These are phyloP conservation scores for Cathartes aura DNA, from an alignment of 2,113 vertebrate genomes.

Conservation along the genomic window DNA sequence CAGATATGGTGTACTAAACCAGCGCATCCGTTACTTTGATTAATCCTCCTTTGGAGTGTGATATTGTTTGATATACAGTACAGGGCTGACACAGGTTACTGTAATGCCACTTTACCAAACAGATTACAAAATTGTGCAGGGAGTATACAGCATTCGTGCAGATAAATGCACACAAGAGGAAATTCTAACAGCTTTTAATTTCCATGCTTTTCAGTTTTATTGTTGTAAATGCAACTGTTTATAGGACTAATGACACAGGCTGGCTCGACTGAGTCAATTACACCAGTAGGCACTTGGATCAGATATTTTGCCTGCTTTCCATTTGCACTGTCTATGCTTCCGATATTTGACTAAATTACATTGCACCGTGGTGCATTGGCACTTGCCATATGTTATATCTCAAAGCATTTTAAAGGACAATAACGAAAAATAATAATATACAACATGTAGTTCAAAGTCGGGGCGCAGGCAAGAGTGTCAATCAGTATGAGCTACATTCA, in stretches of 20 bases:
- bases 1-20: conserved; percentile 3
- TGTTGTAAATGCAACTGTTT: conserved; percentile 84
- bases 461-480: conserved; percentile 56
- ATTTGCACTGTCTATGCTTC: conserved; percentile 66
- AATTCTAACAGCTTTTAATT: conserved; percentile 84
- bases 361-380: conserved; percentile 65
- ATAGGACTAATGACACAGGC: conserved; percentile 78
- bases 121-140: conserved; percentile 72
- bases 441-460: conserved; percentile 44
- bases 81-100: conserved; percentile 69
- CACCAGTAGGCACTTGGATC: conserved; percentile 78
- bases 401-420: conserved; percentile 73
- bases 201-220: conserved; percentile 85
- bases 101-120: conserved; percentile 72
- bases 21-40: conserved; percentile 29
- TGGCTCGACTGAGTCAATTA: conserved; percentile 80
- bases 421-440: conserved; percentile 70
- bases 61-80: conserved; percentile 69
- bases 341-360: conserved; percentile 82
- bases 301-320: conserved; percentile 73
- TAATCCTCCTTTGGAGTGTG: conserved; percentile 62
- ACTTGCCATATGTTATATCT: conserved; percentile 71
- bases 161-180: conserved; percentile 82
- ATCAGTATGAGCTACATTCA: conserved; percentile 59
- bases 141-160: conserved; percentile 54